Percentiles rank a stretch among this genome's conserved stretches.
These are phyloP conservation scores for Gari tellinella DNA, from an alignment of 2,888 invertebrate genomes.

Conservation along the genomic window DNA sequence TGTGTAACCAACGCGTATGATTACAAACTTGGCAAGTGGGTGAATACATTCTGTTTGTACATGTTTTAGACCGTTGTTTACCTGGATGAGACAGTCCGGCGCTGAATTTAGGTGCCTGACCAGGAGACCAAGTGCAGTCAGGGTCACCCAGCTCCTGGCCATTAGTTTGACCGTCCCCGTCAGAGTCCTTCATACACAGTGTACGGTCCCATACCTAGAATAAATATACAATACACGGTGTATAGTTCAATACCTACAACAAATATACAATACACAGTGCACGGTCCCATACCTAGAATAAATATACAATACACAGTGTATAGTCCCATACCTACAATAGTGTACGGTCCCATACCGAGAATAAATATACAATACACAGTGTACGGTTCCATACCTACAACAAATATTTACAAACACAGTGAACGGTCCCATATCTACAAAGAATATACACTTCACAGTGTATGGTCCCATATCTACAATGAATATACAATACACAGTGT, in stretches of 20 bases:
- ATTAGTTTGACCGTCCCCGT: slow-evolving; percentile 26
- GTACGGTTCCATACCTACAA: too few relatives aligned
- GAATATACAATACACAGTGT: slow-evolving; percentile 1
- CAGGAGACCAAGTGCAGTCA: slow-evolving; percentile 18
- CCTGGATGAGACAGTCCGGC: slow-evolving; percentile 32
- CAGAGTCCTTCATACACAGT: slow-evolving; percentile 29
- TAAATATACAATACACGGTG: slow-evolving; percentile 1
- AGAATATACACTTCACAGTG: background rate
- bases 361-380: background rate
- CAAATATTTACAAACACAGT: slow-evolving; percentile 2
- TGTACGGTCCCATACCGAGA: slow-evolving; percentile 11
- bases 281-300: slow-evolving; percentile 16
- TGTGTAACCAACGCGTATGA: too few relatives aligned
- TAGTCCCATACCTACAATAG: slow-evolving; percentile 5
- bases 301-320: slow-evolving; percentile 1
- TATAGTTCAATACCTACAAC: background rate
- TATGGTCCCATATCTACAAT: background rate
- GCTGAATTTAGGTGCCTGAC: slow-evolving; percentile 1
- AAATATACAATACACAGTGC: slow-evolving; percentile 6
- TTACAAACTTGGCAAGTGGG: too few relatives aligned
- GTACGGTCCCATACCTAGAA: slow-evolving; percentile 15
- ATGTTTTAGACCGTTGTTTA: too few relatives aligned
- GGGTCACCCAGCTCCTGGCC: slow-evolving; percentile 36
- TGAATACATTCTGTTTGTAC: too few relatives aligned
- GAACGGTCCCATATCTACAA: slow-evolving; percentile 16